Evolutionary conservation across 35 echinoderm and acorn worm genomes (phyloP).

Genomic region (Patiria miniata): DNA sequence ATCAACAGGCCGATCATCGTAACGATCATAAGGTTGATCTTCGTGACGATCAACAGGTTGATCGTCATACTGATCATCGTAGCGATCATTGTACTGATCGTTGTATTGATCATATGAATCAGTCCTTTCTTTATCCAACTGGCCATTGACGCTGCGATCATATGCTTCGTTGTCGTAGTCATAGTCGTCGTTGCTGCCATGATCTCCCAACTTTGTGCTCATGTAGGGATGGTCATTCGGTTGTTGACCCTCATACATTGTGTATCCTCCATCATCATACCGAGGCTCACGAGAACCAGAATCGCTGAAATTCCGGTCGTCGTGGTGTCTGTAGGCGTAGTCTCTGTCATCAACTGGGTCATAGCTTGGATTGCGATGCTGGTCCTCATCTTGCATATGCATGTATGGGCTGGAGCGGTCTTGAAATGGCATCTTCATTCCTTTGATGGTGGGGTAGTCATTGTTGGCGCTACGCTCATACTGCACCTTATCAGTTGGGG

Average conservation of each 20-base stretch:
- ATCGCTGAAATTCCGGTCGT: conserved; percentile 50
- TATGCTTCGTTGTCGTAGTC: conserved; percentile 38
- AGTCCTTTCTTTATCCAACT: neutral
- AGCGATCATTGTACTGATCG: neutral
- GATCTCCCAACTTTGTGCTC: conserved; percentile 18
- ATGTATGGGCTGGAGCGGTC: neutral
- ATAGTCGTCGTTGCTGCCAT: neutral
- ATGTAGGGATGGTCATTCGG: conserved; percentile 19
- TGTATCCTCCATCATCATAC: conserved; percentile 17
- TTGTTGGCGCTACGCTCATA: neutral
- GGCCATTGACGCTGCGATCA: conserved; percentile 20
- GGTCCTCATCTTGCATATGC: neutral
- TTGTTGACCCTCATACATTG: neutral
- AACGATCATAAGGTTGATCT: neutral
- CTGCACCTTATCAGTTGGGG: neutral
- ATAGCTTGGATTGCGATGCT: conserved; percentile 7
- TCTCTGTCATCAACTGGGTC: conserved; percentile 31
- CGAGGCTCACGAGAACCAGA: conserved; percentile 47
- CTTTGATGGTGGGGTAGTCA: conserved; percentile 34
- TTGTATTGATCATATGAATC: conserved; percentile 2
- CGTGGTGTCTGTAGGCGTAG: neutral
- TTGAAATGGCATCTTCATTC: conserved; percentile 46
- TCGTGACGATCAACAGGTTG: neutral
- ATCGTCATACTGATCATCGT: conserved; percentile 18
- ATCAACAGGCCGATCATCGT: neutral